Evolutionary conservation across 1,140 invertebrate species (phyloP).

Genomic region (Zeugodacus cucurbitae): DNA sequence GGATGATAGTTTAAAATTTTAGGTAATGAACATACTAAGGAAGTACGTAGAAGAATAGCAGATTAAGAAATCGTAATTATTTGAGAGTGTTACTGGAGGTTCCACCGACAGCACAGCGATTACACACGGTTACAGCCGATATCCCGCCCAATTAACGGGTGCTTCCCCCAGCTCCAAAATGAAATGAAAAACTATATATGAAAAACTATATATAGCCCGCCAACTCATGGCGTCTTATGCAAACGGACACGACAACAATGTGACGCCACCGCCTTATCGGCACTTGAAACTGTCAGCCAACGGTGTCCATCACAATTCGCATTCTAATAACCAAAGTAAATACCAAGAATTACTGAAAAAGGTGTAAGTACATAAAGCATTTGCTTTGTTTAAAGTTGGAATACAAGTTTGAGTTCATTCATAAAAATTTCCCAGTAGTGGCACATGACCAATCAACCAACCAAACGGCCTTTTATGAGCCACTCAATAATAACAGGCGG

Average conservation of each 20-base stretch:
- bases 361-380: not conserved
- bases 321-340: not conserved
- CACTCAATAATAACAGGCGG: not conserved
- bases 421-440: not conserved
- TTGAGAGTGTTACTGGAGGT: too few relatives aligned
- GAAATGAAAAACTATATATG: not conserved
- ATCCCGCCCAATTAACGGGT: too few relatives aligned
- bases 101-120: too few relatives aligned
- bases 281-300: not conserved
- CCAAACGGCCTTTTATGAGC: not conserved
- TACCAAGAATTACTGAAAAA: not conserved
- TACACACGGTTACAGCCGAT: too few relatives aligned
- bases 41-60: too few relatives aligned
- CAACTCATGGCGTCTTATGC: not conserved
- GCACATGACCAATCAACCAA: not conserved
- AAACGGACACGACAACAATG: not conserved
- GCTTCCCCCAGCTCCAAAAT: too few relatives aligned
- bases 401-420: not conserved
- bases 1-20: too few relatives aligned
- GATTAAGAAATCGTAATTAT: too few relatives aligned
- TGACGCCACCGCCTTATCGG: not conserved
- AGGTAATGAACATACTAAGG: too few relatives aligned
- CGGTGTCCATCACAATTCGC: not conserved
- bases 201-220: not conserved
- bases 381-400: not conserved